These are phyloP conservation scores for Ophioninae sp. DNA, from an alignment of 2,888 invertebrate species.

Conservation along the genomic window DNA sequence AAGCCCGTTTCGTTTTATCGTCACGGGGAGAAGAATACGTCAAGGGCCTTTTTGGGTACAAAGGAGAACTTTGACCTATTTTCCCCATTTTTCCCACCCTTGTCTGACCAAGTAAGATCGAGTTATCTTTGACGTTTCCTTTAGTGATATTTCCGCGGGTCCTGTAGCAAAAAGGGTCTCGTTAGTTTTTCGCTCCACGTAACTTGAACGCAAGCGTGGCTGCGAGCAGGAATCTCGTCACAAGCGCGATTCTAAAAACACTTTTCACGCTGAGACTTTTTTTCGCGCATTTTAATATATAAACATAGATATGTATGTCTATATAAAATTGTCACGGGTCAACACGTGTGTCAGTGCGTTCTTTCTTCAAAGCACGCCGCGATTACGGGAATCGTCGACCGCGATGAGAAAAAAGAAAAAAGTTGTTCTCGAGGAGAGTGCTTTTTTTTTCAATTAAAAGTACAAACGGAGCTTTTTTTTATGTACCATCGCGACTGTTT, in stretches of 20 bases:
- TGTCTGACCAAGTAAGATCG: slow-evolving; percentile 1
- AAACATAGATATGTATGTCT: not conserved
- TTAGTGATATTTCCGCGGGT: slow-evolving; percentile 20
- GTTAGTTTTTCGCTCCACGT: slow-evolving; percentile 57
- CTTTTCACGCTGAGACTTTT: not conserved
- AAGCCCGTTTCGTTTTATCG: too few species aligned
- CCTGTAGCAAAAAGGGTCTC: slow-evolving; percentile 35
- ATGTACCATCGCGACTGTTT: not conserved
- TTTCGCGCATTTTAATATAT: not conserved
- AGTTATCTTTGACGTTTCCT: slow-evolving; percentile 7
- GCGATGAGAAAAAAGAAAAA: slow-evolving; percentile 19
- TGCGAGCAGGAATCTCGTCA: slow-evolving; percentile 23
- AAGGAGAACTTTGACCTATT: slow-evolving; percentile 26
- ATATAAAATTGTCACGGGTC: slow-evolving; percentile 17
- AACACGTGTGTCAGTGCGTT: slow-evolving; percentile 12
- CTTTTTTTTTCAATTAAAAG: not conserved
- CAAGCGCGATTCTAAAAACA: slow-evolving; percentile 19
- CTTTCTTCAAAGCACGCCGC: slow-evolving; percentile 40
- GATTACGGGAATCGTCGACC: slow-evolving; percentile 56
- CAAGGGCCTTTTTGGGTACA: not conserved
- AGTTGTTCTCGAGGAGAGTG: slow-evolving; percentile 22
- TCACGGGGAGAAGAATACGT: not conserved
- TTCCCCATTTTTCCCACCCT: not conserved
- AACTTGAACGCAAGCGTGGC: slow-evolving; percentile 25
- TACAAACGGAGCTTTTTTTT: not conserved